phyloP scores from a whole-genome alignment of 2,797 vertebrate genomes.

The Channa striata region DNA sequence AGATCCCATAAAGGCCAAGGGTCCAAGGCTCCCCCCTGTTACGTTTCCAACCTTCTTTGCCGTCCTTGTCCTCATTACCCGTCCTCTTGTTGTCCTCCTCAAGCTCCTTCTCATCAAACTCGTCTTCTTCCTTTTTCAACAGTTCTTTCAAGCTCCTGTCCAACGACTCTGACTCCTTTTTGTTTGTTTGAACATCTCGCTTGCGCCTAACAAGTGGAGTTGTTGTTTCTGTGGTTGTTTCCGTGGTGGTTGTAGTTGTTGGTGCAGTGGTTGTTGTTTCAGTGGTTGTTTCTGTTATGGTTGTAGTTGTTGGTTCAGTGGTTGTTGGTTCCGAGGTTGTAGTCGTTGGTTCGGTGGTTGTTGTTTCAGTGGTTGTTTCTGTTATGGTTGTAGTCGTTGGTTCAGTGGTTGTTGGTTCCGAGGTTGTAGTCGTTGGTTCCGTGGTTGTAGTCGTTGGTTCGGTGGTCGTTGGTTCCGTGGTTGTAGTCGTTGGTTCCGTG shows the following conservation, averaged over 20 bases:
- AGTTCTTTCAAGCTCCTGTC: not conserved
- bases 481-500: no score
- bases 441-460: no score
- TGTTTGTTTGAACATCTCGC: fast-evolving
- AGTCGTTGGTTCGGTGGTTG: no score
- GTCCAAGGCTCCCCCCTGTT: not conserved
- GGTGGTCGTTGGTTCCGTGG: no score
- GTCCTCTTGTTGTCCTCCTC: not conserved
- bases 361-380: no score
- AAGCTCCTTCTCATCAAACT: not conserved
- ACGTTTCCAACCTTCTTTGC: not conserved
- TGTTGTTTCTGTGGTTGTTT: no score
- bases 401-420: no score
- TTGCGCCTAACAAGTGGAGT: not conserved
- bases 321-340: not conserved
- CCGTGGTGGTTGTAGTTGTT: not conserved
- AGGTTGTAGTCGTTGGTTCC: no score
- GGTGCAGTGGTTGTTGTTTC: not conserved
- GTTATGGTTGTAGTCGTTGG: no score
- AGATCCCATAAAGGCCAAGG: slow-evolving; percentile 30
- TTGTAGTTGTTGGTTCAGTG: not conserved
- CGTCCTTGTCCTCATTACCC: fast-evolving
- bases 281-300: not conserved
- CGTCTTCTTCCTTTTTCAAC: not conserved
- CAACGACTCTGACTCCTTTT: fast-evolving